Base-by-base conservation (phyloP, 2,797 vertebrate species). In the Botia almorhae region DNA sequence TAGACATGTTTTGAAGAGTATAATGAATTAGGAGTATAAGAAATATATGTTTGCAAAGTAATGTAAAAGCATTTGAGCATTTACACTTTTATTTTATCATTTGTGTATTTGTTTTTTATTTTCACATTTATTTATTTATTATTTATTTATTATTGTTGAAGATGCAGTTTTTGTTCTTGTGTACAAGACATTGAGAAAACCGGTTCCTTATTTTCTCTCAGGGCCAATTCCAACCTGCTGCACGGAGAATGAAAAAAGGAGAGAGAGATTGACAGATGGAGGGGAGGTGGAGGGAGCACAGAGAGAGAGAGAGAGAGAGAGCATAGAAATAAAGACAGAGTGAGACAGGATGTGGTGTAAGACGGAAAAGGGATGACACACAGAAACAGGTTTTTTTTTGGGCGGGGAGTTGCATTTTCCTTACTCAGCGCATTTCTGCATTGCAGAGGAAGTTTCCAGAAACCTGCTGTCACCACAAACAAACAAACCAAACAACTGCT, bases 361-460 rank as follows among this genome's bases (percentile, higher is more conserved):
- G 33, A 50, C 6, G 7, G 33, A n/a, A 69, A 61, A 19, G 39
- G 78, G 10, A 69, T 29, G 17, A 26, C 3, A 43, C 12, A 12
- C n/a, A 77, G 36, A 43, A 39, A 76, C 17, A 4, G 17, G 64
- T 29, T 33, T 69, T 43, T 43, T n/a, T 61, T 58, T 60, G 8
- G 14, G 23, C 6, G 39, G 19, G 60, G 46, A 63, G 56, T 29
- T 39, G 50, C 23, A 21, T 64, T 46, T 67, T 43, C 67, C 58
- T 81, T 76, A 80, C 65, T 81, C 82, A 51, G 80, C 43, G 23
- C 39, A 65, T 83, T 70, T 83, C 51, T 72, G 68, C 65, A 68
- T 36, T 13, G 29, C 60, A 19, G 26, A 70, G 78, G 81, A 82
- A 86, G 74, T 80, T 85, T 83, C 81, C 84, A 85, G 53, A 83